Conservation (phyloP, 2,113 vertebrate species). For the Proterorhinus semilunaris region DNA sequence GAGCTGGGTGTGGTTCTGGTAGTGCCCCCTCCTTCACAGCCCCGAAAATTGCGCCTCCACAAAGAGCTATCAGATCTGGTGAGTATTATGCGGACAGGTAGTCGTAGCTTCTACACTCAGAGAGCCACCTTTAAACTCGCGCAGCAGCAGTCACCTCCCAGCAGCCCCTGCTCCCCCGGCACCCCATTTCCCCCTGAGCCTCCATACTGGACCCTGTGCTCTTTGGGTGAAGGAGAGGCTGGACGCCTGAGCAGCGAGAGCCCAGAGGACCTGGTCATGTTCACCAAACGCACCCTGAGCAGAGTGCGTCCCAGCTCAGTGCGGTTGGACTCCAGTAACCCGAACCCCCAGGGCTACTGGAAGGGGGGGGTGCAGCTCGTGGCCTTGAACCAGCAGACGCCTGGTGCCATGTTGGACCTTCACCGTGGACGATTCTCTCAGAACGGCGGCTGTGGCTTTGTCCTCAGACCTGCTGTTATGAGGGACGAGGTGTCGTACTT, state of each 20-base stretch:
- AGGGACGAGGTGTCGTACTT: constrained; percentile 96
- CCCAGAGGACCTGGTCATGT: constrained; percentile 93
- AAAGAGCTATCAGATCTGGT: constrained; percentile 91
- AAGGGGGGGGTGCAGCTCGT: constrained; percentile 97
- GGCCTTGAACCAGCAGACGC: constrained; percentile 96
- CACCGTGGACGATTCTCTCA: constrained; percentile 92
- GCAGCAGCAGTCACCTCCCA: constrained; percentile 83
- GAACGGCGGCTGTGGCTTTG: constrained; percentile 92
- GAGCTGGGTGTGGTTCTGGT: constrained; percentile 78
- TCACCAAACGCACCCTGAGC: constrained; percentile 92
- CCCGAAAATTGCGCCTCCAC: constrained; percentile 84
- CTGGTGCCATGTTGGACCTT: constrained; percentile 95
- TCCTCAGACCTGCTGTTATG: constrained; percentile 93
- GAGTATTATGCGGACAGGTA: constrained; percentile 82
- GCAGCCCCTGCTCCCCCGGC: constrained; percentile 81
- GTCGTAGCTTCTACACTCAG: constrained; percentile 80
- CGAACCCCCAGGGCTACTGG: constrained; percentile 97
- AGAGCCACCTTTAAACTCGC: constrained; percentile 50
- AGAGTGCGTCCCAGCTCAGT: constrained; percentile 91
- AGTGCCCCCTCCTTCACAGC: constrained; percentile 79
- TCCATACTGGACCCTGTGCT: constrained; percentile 88
- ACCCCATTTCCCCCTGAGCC: constrained; percentile 56
- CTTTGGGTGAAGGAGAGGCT: constrained; percentile 91
- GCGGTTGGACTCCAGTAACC: constrained; percentile 94
- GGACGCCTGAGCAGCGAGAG: constrained; percentile 89